These are phyloP conservation scores for Dryas iulia DNA, from an alignment of 1,140 invertebrate species.

Conservation along the genomic window DNA sequence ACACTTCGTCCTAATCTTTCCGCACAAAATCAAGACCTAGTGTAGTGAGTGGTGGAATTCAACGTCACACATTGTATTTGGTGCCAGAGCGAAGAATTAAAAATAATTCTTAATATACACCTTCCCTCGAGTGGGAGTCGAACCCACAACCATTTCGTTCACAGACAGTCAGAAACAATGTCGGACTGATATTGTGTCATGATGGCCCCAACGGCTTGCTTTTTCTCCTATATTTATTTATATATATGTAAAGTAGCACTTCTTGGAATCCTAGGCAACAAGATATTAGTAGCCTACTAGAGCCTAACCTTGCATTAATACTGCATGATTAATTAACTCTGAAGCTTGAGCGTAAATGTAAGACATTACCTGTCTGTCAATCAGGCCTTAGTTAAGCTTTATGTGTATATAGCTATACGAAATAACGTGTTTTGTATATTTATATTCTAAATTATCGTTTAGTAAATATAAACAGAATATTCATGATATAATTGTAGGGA, in stretches of 20 bases:
- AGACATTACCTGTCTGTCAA: constrained; percentile 42
- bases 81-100: no score
- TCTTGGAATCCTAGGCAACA: neutral
- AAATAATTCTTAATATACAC: no score
- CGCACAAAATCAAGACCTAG: no score
- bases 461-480: neutral
- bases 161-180: no score
- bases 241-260: no score
- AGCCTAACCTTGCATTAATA: constrained; percentile 29
- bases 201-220: no score
- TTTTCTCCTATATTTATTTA: neutral
- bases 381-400: constrained; percentile 30
- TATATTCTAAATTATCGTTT: neutral
- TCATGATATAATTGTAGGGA: neutral
- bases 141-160: no score
- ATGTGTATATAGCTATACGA: constrained; percentile 14
- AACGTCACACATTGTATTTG: no score
- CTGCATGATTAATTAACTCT: constrained; percentile 41
- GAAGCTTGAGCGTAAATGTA: constrained; percentile 35
- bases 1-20: no score
- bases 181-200: no score
- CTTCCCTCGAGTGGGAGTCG: no score
- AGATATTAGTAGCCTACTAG: constrained; percentile 11
- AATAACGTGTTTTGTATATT: constrained; percentile 20
- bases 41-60: no score